These are phyloP conservation scores for Artibeus jamaicensis DNA, from an alignment of 2,797 vertebrate genomes.

Conservation along the genomic window DNA sequence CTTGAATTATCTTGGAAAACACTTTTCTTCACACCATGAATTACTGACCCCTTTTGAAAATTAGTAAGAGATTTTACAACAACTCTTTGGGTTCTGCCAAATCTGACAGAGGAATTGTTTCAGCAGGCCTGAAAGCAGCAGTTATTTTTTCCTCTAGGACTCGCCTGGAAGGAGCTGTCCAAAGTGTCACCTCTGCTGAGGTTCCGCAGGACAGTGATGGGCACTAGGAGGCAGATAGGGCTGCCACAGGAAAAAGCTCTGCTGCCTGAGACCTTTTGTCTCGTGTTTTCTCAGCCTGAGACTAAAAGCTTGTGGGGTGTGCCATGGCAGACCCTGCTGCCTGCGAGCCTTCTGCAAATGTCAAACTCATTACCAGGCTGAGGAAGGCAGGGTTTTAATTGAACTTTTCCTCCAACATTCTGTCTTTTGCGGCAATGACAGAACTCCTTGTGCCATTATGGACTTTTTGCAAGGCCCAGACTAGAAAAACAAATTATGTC, in stretches of 20 bases:
- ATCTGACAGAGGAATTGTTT: not conserved
- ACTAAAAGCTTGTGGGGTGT: slow-evolving; percentile 53
- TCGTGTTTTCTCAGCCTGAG: slow-evolving; percentile 22
- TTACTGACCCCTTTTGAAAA: not conserved
- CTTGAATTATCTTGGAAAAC: not conserved
- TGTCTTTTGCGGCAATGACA: slow-evolving; percentile 54
- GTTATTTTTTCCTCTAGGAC: not conserved
- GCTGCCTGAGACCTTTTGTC: slow-evolving; percentile 8
- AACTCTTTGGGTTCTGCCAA: not conserved
- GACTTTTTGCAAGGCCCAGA: slow-evolving; percentile 58
- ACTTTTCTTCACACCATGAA: not conserved
- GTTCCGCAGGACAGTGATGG: not conserved
- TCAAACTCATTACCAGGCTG: slow-evolving; percentile 78
- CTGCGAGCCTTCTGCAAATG: slow-evolving; percentile 76
- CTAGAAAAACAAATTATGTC: slow-evolving; percentile 47
- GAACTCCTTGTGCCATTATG: not conserved
- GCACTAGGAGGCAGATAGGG: not conserved
- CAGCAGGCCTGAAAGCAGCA: not conserved
- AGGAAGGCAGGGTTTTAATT: slow-evolving; percentile 72
- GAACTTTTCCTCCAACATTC: slow-evolving; percentile 71
- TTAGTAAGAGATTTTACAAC: not conserved
- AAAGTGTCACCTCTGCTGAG: not conserved
- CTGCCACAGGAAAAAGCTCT: not conserved
- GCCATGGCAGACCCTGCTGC: slow-evolving; percentile 47
- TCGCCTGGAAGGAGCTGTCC: not conserved